Evolutionary conservation across 2,888 invertebrate genomes (phyloP).

Genomic region (Pseudoips prasinana): DNA sequence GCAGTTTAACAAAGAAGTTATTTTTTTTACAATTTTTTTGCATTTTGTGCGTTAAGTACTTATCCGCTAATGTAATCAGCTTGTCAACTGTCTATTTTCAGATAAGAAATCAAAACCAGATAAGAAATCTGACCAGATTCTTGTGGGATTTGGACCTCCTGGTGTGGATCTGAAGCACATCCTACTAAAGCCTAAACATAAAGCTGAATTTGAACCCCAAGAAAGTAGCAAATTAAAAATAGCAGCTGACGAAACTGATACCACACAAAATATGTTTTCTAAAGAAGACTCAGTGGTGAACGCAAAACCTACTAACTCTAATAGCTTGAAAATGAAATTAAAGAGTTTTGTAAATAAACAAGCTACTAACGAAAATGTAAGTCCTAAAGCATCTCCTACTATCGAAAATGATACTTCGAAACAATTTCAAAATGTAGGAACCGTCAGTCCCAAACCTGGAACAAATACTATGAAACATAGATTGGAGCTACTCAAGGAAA

Average conservation of each 20-base stretch:
- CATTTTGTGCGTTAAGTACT: too few species aligned
- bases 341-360: background rate
- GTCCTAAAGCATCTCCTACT: too few species aligned
- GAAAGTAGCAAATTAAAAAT: conserved; percentile 3
- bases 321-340: conserved; percentile 8
- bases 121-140: background rate
- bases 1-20: too few species aligned
- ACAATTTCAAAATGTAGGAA: too few species aligned
- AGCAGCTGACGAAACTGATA: conserved; percentile 9
- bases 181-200: background rate
- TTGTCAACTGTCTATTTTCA: too few species aligned
- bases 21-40: too few species aligned
- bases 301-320: conserved; percentile 25
- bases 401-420: too few species aligned
- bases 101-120: background rate
- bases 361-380: background rate
- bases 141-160: conserved; percentile 44
- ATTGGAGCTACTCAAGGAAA: conserved; percentile 12
- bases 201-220: background rate
- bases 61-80: too few species aligned
- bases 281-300: conserved; percentile 41
- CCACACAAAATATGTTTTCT: conserved; percentile 18
- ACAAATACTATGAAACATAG: conserved; percentile 6
- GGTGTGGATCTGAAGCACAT: conserved; percentile 18
- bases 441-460: background rate